Conservation (phyloP, 2,888 invertebrate species). For the Scotopteryx bipunctaria region DNA sequence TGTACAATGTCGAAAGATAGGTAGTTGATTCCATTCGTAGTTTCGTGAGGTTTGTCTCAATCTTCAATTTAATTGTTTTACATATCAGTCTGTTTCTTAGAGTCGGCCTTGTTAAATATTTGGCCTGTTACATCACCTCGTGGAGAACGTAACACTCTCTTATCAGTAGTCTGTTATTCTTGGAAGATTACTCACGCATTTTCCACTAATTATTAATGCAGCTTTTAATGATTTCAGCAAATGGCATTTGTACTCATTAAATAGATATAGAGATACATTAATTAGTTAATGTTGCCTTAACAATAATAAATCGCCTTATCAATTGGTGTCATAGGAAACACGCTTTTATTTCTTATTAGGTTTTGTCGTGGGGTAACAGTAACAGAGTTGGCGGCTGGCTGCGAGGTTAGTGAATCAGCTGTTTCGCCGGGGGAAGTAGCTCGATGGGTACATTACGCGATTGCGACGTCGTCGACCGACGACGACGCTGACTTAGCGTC, state of each 20-base stretch:
- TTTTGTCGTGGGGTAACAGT: slow-evolving; percentile 6
- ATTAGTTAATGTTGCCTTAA: too few species aligned
- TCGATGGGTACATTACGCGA: slow-evolving; percentile 42
- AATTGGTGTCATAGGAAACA: neutral
- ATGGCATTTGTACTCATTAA: slow-evolving; percentile 18
- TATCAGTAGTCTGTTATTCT: slow-evolving; percentile 32
- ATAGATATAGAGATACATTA: too few species aligned
- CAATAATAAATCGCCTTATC: slow-evolving; percentile 1
- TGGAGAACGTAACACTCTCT: slow-evolving; percentile 22
- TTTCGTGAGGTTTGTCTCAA: neutral
- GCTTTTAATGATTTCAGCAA: slow-evolving; percentile 26
- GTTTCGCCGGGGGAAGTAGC: slow-evolving; percentile 61
- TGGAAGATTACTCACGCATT: slow-evolving; percentile 33
- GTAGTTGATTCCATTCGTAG: too few species aligned
- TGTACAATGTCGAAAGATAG: too few species aligned
- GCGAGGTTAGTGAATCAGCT: slow-evolving; percentile 65
- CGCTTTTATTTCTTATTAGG: neutral
- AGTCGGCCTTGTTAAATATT: slow-evolving; percentile 28
- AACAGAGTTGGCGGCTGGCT: slow-evolving; percentile 18
- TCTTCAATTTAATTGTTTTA: slow-evolving; percentile 2
- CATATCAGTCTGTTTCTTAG: slow-evolving; percentile 2
- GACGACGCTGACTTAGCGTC: slow-evolving; percentile 45
- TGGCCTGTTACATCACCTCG: slow-evolving; percentile 38
- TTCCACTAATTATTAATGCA: slow-evolving; percentile 24
- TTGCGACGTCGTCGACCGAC: slow-evolving; percentile 39